phyloP scores from a whole-genome alignment of 37 sponge, comb jelly and placozoan genomes.

The Hormiphora californensis region DNA sequence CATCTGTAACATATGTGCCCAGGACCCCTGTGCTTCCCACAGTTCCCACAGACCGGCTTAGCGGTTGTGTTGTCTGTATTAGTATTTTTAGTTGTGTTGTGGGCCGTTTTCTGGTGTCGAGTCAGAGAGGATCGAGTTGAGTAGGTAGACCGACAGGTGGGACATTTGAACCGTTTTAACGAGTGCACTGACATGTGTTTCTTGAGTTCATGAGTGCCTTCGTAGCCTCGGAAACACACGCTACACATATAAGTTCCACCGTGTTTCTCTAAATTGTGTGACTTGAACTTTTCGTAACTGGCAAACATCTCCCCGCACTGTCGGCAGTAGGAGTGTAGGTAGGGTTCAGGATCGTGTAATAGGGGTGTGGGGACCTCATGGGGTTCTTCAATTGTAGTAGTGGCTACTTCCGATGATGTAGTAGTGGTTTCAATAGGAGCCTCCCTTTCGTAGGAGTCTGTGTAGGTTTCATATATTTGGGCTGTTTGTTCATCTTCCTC shows the following conservation, averaged over 20 bases:
- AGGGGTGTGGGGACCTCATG: no score
- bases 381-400: no score
- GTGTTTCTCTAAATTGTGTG: conserved; percentile 35
- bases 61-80: no score
- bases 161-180: conserved; percentile 1
- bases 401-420: no score
- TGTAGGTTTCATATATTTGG: no score
- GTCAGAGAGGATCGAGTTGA: neutral
- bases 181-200: conserved; percentile 4
- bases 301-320: neutral
- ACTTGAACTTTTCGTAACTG: neutral
- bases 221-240: neutral
- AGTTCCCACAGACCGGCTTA: no score
- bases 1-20: conserved; percentile 42
- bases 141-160: neutral
- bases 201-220: neutral
- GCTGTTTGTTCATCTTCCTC: no score
- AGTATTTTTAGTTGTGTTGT: no score
- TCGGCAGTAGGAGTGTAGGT: neutral
- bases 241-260: neutral
- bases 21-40: neutral
- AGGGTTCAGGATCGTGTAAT: conserved; percentile 1
- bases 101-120: neutral
- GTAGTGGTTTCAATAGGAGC: no score
- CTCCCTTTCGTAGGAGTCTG: no score